Base-by-base conservation (phyloP, 2,113 vertebrate genomes). In the Saimiri boliviensis region DNA sequence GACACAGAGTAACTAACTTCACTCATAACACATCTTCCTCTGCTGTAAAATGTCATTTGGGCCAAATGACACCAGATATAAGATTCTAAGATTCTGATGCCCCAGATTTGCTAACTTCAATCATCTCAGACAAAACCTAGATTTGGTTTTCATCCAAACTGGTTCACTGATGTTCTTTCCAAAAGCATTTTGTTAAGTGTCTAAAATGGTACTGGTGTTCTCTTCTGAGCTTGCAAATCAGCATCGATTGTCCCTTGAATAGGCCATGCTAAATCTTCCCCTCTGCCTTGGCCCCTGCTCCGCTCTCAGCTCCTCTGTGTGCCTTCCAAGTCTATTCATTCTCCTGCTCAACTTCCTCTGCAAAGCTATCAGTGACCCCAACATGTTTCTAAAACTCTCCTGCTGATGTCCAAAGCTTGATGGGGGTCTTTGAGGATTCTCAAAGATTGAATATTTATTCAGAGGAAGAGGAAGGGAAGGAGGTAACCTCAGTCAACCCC, bases 101-200 rank as follows among this genome's bases (percentile, higher is more conserved):
- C 85, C 91, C 86, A 96, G 85, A 88, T 97, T 93, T 95, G 40
- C 40, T 91, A 0, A 95, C 58, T 98, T 95, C 73, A 95, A 54
- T 92, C 88, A 92, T 89, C 96, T 96, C 86, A 83, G 84, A 94
- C 52, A 96, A 92, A 96, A 95, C 25, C 45, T 82, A 60, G 86
- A 97, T 89, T 93, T 93, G 47, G 37, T 91, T 88, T 73, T 96
- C 83, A 73, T 96, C 91, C 94, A 96, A 68, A 95, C 35, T 77
- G n/a, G 35, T 89, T 96, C 86, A 71, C 81, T 96, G 93, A 47
- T 91, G 88, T 81, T 97, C 63, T 81, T 92, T 93, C 71, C 82
- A 93, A 94, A 96, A 96, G 16, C 88, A 96, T 86, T 91, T 82
- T 90, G 79, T 93, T 83, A 95, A 96, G 80, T 91, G 12, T 95